Evolutionary conservation across 1,140 invertebrate genomes (phyloP).

Genomic region (Meloidogyne hapla): DNA sequence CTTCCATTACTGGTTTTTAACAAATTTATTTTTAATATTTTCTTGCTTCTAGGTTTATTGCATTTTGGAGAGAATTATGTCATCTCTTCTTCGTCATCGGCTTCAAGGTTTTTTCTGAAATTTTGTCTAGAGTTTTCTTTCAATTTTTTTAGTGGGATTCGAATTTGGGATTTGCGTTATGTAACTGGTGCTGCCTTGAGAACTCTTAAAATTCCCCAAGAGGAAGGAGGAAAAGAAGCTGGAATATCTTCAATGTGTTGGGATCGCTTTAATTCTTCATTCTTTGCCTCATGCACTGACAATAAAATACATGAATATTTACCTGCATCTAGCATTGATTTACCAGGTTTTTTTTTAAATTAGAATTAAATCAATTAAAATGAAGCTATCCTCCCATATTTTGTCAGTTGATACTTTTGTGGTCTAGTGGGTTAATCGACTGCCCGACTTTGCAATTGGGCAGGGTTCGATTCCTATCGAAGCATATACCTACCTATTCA

Average conservation of each 20-base stretch:
- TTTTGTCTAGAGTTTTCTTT: neutral
- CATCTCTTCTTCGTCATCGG: conserved; percentile 33
- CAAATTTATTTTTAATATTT: conserved; percentile 21
- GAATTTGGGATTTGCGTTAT: conserved; percentile 42
- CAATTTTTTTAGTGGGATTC: conserved; percentile 36
- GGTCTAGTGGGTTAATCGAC: neutral
- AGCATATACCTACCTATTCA: too few relatives aligned
- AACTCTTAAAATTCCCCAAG: conserved; percentile 24
- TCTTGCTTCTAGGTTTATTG: conserved; percentile 1
- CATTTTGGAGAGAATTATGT: conserved; percentile 37
- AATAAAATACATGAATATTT: conserved; percentile 42
- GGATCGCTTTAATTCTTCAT: conserved; percentile 34
- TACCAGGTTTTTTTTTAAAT: conserved; percentile 19
- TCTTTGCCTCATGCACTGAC: conserved; percentile 39
- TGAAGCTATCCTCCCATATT: too few relatives aligned
- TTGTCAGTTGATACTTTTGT: too few relatives aligned
- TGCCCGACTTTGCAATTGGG: neutral
- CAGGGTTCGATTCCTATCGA: too few relatives aligned
- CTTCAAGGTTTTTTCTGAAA: conserved; percentile 19
- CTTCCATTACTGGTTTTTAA: conserved; percentile 7
- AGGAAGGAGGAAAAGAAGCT: conserved; percentile 24
- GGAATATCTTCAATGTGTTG: conserved; percentile 37
- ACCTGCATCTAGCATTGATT: conserved; percentile 5
- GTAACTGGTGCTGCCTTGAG: conserved; percentile 20
- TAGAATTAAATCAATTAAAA: too few relatives aligned